Conservation (phyloP, 2,888 invertebrate genomes). For the Lypha dubia region DNA sequence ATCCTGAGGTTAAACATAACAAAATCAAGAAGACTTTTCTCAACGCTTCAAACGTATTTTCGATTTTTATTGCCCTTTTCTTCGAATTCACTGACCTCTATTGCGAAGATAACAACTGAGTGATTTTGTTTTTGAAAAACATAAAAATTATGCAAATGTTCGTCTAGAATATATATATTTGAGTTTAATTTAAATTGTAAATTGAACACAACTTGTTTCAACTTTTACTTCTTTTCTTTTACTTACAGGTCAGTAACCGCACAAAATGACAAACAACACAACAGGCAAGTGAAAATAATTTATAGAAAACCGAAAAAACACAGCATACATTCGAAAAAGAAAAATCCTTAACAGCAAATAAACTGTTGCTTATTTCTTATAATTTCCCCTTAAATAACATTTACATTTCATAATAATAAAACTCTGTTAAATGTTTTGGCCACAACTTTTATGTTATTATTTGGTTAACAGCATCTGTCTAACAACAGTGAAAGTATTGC, state of each 20-base stretch:
- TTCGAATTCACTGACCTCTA: slow-evolving; percentile 45
- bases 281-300: slow-evolving; percentile 39
- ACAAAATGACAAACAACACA: slow-evolving; percentile 47
- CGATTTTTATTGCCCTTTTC: neutral
- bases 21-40: neutral
- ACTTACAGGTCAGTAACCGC: slow-evolving; percentile 61
- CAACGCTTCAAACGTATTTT: neutral
- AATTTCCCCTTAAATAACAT: slow-evolving; percentile 3
- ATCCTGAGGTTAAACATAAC: neutral
- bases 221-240: slow-evolving; percentile 36
- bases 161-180: slow-evolving; percentile 42
- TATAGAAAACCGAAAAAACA: slow-evolving; percentile 1
- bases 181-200: slow-evolving; percentile 62
- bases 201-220: slow-evolving; percentile 46
- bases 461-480: slow-evolving; percentile 19
- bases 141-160: slow-evolving; percentile 59
- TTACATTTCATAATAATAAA: slow-evolving; percentile 59
- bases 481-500: neutral
- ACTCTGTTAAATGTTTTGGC: slow-evolving; percentile 31
- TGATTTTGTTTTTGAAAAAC: slow-evolving; percentile 42
- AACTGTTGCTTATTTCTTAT: slow-evolving; percentile 65
- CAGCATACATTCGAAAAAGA: slow-evolving; percentile 7
- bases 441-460: slow-evolving; percentile 26
- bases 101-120: slow-evolving; percentile 18
- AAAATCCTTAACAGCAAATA: slow-evolving; percentile 29